Base-by-base conservation (phyloP, 1,140 invertebrate genomes). In the Diorhabda sublineata region DNA sequence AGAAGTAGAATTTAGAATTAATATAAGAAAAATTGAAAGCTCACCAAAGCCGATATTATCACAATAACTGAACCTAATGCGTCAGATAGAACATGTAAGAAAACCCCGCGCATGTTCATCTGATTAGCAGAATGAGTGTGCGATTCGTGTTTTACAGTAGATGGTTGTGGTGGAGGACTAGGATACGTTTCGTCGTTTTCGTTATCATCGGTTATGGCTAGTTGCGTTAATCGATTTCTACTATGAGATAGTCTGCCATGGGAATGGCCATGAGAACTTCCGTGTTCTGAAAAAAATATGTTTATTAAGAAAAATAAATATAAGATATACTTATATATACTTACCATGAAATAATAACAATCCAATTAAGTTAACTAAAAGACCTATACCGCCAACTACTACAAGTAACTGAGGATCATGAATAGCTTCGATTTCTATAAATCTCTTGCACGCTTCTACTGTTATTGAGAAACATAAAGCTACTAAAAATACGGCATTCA, bases 81-180 rank as follows among this genome's bases (percentile, higher is more conserved):
- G 85, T 99, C 98, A 42, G 96, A 97, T 4, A 99, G 80, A 4
- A 99, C 92, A 82, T 99, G 98, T 58, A 99, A 85, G 80, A 99
- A 99, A 2, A 98, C 98, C 11, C 96, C 97, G 61, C 92, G 87
- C 93, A 98, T 98, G 79, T 99, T 99, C 90, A 99, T 92, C 77
- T 97, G 92, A 42, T 88, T 88, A 1, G 91, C 84, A 63, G 83
- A 80, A 72, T 90, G 87, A 3, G 83, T 81, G 71, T 89, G 87
- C 79, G 64, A 81, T 3, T 77, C 74, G 58, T 80, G 75, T 66
- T 81, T 71, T 8, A 59, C 70, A 4, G 6, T 4, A 8, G n/a
- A 52, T 45, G 66, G 71, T 68, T 84, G 76, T 11, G 84, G 68
- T 9, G 75, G 75, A 43, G 83, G 82, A 78, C n/a, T 79, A 26